These are phyloP conservation scores for Pseudomugil gertrudae DNA, from an alignment of 2,797 vertebrate genomes.

Conservation along the genomic window DNA sequence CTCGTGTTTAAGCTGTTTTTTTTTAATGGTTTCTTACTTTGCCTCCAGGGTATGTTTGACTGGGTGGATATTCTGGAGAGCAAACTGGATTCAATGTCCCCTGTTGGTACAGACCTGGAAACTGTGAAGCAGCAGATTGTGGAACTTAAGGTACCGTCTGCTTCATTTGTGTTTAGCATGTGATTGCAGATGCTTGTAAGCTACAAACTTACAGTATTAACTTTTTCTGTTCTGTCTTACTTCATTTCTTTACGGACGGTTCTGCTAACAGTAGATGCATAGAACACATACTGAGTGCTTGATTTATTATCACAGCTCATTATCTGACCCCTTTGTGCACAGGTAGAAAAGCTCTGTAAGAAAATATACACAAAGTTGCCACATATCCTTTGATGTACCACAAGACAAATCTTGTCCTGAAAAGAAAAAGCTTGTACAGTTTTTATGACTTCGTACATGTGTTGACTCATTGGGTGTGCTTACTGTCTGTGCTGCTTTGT, in stretches of 20 bases:
- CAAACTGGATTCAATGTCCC: constrained; percentile 95
- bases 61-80: constrained; percentile 95
- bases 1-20: constrained; percentile 43
- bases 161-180: constrained; percentile 3
- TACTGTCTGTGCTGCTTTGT: constrained; percentile 20
- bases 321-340: constrained; percentile 24
- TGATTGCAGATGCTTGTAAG: neutral
- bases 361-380: constrained; percentile 13
- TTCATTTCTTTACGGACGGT: neutral
- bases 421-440: constrained; percentile 30
- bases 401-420: constrained; percentile 28
- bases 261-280: constrained; percentile 16
- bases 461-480: constrained; percentile 51
- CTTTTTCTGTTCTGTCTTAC: constrained; percentile 2
- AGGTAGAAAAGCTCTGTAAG: constrained; percentile 26
- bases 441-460: constrained; percentile 31
- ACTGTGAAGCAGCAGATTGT: constrained; percentile 98
- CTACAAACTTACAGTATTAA: neutral
- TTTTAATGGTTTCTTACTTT: constrained; percentile 50
- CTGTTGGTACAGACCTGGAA: constrained; percentile 96
- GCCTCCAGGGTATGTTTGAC: constrained; percentile 93
- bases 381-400: constrained; percentile 45
- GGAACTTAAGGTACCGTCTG: constrained; percentile 91
- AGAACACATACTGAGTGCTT: constrained; percentile 64
- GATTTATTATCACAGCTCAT: constrained; percentile 17